Base-by-base conservation (phyloP, 2,113 vertebrate species). In the Caranx melampygus region DNA sequence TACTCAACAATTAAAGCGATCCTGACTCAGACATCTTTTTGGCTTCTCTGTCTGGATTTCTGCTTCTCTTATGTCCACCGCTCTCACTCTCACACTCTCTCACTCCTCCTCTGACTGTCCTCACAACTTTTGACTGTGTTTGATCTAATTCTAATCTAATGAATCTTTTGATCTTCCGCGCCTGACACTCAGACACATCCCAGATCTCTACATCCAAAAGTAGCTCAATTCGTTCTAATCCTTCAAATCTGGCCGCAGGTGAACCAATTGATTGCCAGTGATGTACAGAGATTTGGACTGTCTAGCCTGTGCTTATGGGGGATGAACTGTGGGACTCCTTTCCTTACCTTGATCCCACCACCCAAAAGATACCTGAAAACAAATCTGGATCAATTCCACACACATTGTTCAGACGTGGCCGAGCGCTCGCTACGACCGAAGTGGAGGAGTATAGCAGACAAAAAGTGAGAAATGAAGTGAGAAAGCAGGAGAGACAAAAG, bases 111-210 rank as follows among this genome's bases (percentile, higher is more conserved):
- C 79, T 61, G 21, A 75, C 82, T 81, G 75, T 80, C 79, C 78
- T 81, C 86, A 49, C 82, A 79, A 79, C 81, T 89, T 74, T 83
- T 83, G 69, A 73, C 82, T 70, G 60, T 77, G 86, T 90, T 92
- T 92, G 91, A 92, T 92, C 89, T 85, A 75, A 88, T 83, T 87
- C 85, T 71, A 78, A 84, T 88, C 85, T 76, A 78, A 83, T 84
- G 78, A 83, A 86, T 84, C 86, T 83, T 90, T 89, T 92, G 86
- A 91, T 92, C 90, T 81, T 66, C 58, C 58, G 65, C 14, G 47
- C 63, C 87, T 81, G 85, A 90, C 78, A 79, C 84, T 34, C 84
- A 85, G 75, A 86, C 86, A 62, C 77, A 86, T 69, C 66, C 74
- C 72, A 71, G 75, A 84, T 86, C 85, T 86, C 73, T 79, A 62